Percentiles rank a stretch among this genome's conserved stretches.
These are phyloP conservation scores for Solenodon paradoxus DNA, from an alignment of 2,113 vertebrate genomes.

Conservation along the genomic window DNA sequence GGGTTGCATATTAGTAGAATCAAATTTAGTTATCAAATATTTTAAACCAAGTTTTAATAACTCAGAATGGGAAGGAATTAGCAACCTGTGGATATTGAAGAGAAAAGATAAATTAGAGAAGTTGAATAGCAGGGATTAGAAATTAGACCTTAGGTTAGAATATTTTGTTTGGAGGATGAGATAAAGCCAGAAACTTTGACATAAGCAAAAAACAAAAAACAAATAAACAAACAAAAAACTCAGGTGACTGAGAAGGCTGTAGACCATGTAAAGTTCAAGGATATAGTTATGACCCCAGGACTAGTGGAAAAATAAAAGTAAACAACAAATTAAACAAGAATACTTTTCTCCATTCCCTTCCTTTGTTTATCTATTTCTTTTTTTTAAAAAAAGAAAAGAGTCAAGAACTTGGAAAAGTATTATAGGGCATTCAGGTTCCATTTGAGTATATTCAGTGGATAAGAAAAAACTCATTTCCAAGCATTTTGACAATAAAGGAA, in stretches of 20 bases:
- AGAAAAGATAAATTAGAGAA: neutral
- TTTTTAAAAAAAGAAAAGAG: neutral
- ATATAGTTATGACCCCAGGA: no score
- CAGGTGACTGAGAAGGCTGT: no score
- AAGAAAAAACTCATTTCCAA: neutral
- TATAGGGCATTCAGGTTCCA: rapidly evolving
- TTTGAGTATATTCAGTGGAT: neutral
- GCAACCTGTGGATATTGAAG: neutral
- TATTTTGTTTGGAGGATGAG: neutral
- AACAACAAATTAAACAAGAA: no score
- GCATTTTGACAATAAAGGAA: neutral
- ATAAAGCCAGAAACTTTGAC: neutral
- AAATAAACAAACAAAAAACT: no score
- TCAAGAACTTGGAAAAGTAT: neutral
- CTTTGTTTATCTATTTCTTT: no score
- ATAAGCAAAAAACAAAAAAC: no score
- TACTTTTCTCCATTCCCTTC: no score
- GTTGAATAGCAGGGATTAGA: neutral
- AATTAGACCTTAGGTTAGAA: neutral
- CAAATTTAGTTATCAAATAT: neutral
- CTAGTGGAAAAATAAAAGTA: no score
- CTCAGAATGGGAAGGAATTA: neutral
- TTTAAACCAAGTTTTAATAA: neutral
- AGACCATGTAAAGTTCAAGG: no score
- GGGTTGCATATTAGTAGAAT: neutral